phyloP scores from a whole-genome alignment of 1,140 invertebrate species.

The Drosophila orena region DNA sequence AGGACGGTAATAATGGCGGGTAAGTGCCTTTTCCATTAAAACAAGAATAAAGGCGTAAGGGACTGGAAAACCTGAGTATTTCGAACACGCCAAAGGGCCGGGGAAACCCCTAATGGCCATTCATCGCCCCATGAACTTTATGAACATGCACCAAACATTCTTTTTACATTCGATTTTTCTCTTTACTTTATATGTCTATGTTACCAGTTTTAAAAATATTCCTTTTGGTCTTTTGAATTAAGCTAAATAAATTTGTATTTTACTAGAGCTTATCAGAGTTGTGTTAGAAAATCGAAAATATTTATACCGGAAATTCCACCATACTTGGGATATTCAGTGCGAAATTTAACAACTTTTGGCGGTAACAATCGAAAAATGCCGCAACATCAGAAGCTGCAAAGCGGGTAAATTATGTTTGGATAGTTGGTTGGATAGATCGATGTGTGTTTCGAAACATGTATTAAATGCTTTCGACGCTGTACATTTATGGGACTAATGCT shows the following conservation, averaged over 20 bases:
- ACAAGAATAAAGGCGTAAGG: slow-evolving; percentile 6
- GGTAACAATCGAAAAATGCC: slow-evolving; percentile 53
- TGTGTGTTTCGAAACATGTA: slow-evolving; percentile 14
- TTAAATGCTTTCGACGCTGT: slow-evolving; percentile 15
- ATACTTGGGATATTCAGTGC: slow-evolving; percentile 78
- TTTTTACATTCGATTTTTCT: background rate
- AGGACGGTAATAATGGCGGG: slow-evolving; percentile 72
- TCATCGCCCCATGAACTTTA: slow-evolving; percentile 7
- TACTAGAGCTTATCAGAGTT: slow-evolving; percentile 80
- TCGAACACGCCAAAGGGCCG: slow-evolving; percentile 46
- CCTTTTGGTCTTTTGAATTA: slow-evolving; percentile 1
- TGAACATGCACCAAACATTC: slow-evolving; percentile 22
- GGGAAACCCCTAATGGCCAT: background rate
- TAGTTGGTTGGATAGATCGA: slow-evolving; percentile 3
- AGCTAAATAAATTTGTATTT: slow-evolving; percentile 14
- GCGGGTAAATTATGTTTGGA: slow-evolving; percentile 69
- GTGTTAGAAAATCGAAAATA: slow-evolving; percentile 68
- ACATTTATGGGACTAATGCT: background rate
- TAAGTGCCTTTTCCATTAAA: slow-evolving; percentile 41
- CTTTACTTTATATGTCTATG: background rate
- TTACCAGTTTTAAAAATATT: slow-evolving; percentile 1
- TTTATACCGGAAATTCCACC: slow-evolving; percentile 79
- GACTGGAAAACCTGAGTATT: slow-evolving; percentile 32
- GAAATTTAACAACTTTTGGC: slow-evolving; percentile 72
- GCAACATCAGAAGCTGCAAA: slow-evolving; percentile 55